Percentiles rank a stretch among this genome's conserved stretches.
Evolutionary conservation across 2,113 vertebrate species (phyloP).

Genomic region (Engystomops pustulosus): DNA sequence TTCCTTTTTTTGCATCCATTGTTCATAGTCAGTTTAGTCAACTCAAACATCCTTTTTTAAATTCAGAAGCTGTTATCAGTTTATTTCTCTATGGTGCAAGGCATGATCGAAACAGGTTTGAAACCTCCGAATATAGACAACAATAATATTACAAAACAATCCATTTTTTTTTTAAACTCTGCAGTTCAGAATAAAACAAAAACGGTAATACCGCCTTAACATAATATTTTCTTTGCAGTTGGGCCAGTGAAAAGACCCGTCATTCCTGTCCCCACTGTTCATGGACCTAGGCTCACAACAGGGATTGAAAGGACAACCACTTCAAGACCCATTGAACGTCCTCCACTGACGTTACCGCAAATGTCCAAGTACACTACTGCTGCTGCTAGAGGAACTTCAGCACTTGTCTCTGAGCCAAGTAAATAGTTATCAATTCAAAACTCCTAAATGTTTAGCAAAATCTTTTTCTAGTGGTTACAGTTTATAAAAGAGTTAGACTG

Average conservation of each 20-base stretch:
- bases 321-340: conserved; percentile 11
- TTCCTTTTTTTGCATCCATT: not conserved
- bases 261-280: accelerated
- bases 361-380: not conserved
- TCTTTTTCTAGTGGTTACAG: not conserved
- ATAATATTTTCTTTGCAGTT: conserved; percentile 31
- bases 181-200: too few relatives aligned
- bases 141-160: too few relatives aligned
- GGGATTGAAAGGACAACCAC: not conserved
- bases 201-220: too few relatives aligned
- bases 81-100: too few relatives aligned
- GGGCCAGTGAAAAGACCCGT: not conserved
- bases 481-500: not conserved
- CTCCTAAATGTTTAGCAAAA: not conserved
- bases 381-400: accelerated
- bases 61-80: too few relatives aligned
- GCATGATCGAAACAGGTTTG: too few relatives aligned
- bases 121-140: too few relatives aligned
- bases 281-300: not conserved
- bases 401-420: conserved; percentile 60
- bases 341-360: not conserved
- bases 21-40: too few relatives aligned
- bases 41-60: too few relatives aligned
- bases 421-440: conserved; percentile 41
- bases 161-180: too few relatives aligned